Percentiles rank a stretch among this genome's conserved stretches.
These are phyloP conservation scores for Neotragus pygmaeus DNA, from an alignment of 2,113 vertebrate species.

Conservation along the genomic window DNA sequence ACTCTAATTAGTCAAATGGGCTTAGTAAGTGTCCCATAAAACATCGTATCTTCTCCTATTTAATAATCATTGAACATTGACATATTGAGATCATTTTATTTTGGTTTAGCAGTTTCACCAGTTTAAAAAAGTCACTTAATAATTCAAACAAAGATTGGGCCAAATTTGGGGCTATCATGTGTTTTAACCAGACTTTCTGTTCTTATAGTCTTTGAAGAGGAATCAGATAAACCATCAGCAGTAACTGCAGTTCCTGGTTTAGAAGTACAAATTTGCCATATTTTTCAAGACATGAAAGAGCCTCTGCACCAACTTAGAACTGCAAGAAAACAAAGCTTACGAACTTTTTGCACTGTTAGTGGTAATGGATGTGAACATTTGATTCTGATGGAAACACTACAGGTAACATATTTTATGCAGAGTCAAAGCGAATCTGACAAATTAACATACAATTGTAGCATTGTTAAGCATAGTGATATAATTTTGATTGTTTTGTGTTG, in stretches of 20 bases:
- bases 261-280: slow-evolving; percentile 68
- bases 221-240: slow-evolving; percentile 22
- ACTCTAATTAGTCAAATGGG: not conserved
- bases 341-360: not conserved
- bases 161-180: not conserved
- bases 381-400: not conserved
- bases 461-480: not conserved
- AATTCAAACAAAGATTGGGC: not conserved
- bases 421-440: not conserved
- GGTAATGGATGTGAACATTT: slow-evolving; percentile 20
- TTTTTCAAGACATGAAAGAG: slow-evolving; percentile 67
- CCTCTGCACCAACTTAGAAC: slow-evolving; percentile 40
- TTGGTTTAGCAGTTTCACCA: not conserved
- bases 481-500: slow-evolving; percentile 12
- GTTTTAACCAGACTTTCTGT: not conserved
- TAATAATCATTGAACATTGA: not conserved
- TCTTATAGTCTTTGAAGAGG: slow-evolving; percentile 58
- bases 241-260: slow-evolving; percentile 50
- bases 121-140: not conserved
- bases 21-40: not conserved
- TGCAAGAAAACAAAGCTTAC: slow-evolving; percentile 17
- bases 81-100: not conserved
- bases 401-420: not conserved
- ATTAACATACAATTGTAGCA: not conserved
- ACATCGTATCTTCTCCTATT: not conserved